Conservation (phyloP, 2,797 vertebrate species). For the Acanthurus lineatus region DNA sequence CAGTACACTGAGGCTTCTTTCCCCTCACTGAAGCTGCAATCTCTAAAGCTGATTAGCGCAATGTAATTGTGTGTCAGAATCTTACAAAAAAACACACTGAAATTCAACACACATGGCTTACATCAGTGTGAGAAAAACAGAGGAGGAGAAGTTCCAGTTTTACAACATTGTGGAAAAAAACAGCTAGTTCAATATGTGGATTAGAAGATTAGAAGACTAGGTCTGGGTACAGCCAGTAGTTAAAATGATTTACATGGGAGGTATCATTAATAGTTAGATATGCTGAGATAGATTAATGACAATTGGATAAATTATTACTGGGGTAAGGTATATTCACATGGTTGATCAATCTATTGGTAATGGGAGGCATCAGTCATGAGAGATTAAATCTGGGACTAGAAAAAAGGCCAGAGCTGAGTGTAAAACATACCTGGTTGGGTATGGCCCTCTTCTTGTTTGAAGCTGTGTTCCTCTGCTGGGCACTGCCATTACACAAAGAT, state of each 20-base stretch:
- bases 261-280: constrained; percentile 38
- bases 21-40: constrained; percentile 30
- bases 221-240: constrained; percentile 18
- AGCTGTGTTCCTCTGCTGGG: constrained; percentile 93
- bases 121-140: constrained; percentile 17
- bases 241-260: constrained; percentile 16
- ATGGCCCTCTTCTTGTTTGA: constrained; percentile 95
- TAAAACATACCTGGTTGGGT: constrained; percentile 92
- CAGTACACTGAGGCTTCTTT: constrained; percentile 38
- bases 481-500: constrained; percentile 82
- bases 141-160: constrained; percentile 16
- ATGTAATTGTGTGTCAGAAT: not conserved
- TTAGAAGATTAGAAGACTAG: constrained; percentile 20
- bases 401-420: constrained; percentile 39
- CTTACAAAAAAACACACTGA: not conserved
- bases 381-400: constrained; percentile 54
- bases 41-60: constrained; percentile 21
- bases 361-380: constrained; percentile 44
- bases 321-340: constrained; percentile 30
- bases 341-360: constrained; percentile 61
- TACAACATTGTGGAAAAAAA: constrained; percentile 18
- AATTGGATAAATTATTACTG: constrained; percentile 39
- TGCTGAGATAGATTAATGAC: constrained; percentile 30
- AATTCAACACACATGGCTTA: constrained; percentile 13
- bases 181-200: constrained; percentile 21